Base-by-base conservation (phyloP, 2,888 invertebrate genomes). In the Eupithecia insigniata region DNA sequence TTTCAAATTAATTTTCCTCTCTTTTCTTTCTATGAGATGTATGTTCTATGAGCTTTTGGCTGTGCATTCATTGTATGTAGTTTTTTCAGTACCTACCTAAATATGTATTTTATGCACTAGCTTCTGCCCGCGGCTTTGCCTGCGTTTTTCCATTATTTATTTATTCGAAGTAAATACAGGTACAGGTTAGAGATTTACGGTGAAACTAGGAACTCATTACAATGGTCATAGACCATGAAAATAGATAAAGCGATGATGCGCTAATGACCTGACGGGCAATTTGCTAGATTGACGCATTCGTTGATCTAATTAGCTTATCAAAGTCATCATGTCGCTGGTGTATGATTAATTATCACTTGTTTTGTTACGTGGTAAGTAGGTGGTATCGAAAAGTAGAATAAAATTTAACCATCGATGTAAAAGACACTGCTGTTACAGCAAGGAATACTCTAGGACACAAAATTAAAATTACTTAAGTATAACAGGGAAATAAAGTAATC, bases 211-310 rank as follows among this genome's bases (percentile, higher is more conserved):
- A n/a, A 26, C 55, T 30, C 60, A 58, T 61, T 32, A 64, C 58
- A 43, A 14, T 43, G 43, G 22, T 36, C 60, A 67, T n/a, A 28
- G 7, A 60, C 60, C 60, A 68, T 68, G 39, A 30, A 67, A 67
- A 58, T n/a, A 18, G 36, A 67, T 60, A 39, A 28, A 39, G 67
- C 67, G 26, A 58, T 58, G 36, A 36, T 66, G n/a, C 16, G 66
- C 39, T 55, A 66, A 66, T 51, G 66, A 61, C 64, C 62, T 34
- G 34, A 10, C 34, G 62, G 64, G 34, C 36, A 64, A 64, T 64
- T 36, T 36, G 18, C 36, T 34, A 64, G 14, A 34, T 64, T 64
- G 36, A 64, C n/a, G 34, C 22, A 26, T 34, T 34, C 12, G 30
- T 64, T 64, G 26, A 64, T 39, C 36, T 14, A 36, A 36, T 64